Evolutionary conservation across 2,888 invertebrate species (phyloP).

Genomic region (Ophion ellenae): DNA sequence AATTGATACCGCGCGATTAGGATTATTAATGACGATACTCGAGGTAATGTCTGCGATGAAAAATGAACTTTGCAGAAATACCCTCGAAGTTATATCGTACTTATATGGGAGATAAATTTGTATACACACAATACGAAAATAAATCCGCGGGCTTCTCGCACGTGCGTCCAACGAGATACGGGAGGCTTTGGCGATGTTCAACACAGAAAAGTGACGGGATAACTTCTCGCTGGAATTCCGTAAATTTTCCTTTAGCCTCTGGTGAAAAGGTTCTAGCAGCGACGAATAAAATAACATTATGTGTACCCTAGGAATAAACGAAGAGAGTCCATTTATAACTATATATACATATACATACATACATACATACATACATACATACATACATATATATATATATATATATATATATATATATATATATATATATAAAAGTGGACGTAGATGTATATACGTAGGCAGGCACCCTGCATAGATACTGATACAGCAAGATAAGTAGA

Average conservation of each 20-base stretch:
- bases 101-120: constrained; percentile 19
- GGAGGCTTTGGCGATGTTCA: constrained; percentile 52
- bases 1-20: constrained; percentile 53
- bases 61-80: constrained; percentile 43
- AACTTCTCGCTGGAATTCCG: constrained; percentile 49
- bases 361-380: neutral
- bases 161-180: constrained; percentile 59
- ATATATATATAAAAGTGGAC: neutral
- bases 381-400: constrained; percentile 14
- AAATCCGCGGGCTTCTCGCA: constrained; percentile 46
- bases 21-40: constrained; percentile 46
- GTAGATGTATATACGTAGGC: neutral
- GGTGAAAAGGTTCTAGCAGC: constrained; percentile 14
- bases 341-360: neutral
- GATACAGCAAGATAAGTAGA: constrained; percentile 43
- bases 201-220: constrained; percentile 54
- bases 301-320: constrained; percentile 24
- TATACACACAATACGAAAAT: constrained; percentile 24
- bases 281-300: constrained; percentile 37
- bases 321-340: constrained; percentile 4
- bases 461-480: neutral
- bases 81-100: constrained; percentile 24
- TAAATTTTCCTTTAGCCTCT: constrained; percentile 46
- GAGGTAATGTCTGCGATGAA: constrained; percentile 42
- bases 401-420: neutral